These are phyloP conservation scores for Schizaphis graminum DNA, from an alignment of 2,888 invertebrate genomes.

Conservation along the genomic window DNA sequence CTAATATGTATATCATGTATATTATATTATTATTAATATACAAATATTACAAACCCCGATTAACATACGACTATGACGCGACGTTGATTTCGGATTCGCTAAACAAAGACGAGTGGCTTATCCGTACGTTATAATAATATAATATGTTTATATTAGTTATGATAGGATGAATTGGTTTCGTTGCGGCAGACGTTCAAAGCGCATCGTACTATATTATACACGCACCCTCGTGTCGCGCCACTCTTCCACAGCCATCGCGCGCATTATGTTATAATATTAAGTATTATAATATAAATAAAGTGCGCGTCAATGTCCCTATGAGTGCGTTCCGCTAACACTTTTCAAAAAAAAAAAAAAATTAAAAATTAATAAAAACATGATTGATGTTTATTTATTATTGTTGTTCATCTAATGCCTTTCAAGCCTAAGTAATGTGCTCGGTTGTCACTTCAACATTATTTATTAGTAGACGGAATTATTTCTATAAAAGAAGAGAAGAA, in stretches of 20 bases:
- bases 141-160: conserved; percentile 43
- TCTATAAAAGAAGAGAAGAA: conserved; percentile 13
- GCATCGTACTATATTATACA: neutral
- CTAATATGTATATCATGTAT: neutral
- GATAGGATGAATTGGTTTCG: conserved; percentile 31
- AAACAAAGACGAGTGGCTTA: conserved; percentile 41
- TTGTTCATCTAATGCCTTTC: conserved; percentile 18
- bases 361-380: conserved; percentile 41
- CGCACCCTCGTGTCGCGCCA: neutral
- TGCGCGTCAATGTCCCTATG: neutral
- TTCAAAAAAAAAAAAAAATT: neutral
- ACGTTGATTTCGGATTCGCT: neutral
- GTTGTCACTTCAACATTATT: conserved; percentile 47
- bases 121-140: neutral
- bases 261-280: neutral
- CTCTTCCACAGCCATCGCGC: neutral
- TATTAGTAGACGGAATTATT: neutral
- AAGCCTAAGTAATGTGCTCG: conserved; percentile 46
- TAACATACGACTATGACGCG: neutral
- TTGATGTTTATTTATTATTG: conserved; percentile 43
- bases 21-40: neutral
- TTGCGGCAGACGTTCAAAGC: conserved; percentile 14
- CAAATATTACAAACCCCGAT: neutral
- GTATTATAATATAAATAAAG: conserved; percentile 23
- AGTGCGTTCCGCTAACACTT: neutral